A percentile compares a stretch with the other conserved stretches of the same genome.
Evolutionary conservation across 2,113 vertebrate genomes (phyloP).

Genomic region (Tetraodon nigroviridis): DNA sequence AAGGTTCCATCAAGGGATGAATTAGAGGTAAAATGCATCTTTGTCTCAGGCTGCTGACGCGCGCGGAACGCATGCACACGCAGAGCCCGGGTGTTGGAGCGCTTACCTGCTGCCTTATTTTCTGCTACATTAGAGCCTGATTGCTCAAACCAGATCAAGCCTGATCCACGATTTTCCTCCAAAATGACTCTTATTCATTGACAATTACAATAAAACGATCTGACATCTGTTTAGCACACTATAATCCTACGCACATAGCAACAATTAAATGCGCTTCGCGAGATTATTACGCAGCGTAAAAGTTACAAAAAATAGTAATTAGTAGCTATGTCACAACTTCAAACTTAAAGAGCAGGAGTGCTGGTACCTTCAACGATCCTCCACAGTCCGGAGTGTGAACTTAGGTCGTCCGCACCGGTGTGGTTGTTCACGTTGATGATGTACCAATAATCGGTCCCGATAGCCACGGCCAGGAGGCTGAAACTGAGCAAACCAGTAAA

Average conservation of each 20-base stretch:
- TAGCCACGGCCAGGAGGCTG: constrained; percentile 69
- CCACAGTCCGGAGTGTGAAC: constrained; percentile 75
- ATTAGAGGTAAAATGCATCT: too few relatives aligned
- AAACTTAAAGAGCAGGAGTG: not conserved
- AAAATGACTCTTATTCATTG: not conserved
- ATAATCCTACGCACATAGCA: not conserved
- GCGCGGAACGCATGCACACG: not conserved
- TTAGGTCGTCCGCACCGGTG: constrained; percentile 58
- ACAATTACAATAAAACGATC: not conserved
- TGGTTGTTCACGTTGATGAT: constrained; percentile 74
- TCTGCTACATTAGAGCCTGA: not conserved
- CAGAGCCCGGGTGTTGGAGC: not conserved
- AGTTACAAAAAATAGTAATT: not conserved
- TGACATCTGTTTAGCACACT: not conserved
- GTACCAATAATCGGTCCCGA: constrained; percentile 80
- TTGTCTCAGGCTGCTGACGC: too few relatives aligned
- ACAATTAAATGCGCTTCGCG: too few relatives aligned
- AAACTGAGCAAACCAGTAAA: constrained; percentile 75
- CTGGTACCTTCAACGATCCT: constrained; percentile 69
- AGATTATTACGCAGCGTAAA: not conserved
- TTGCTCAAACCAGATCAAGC: not conserved
- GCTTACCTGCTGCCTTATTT: not conserved
- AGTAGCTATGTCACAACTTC: not conserved
- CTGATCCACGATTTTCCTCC: not conserved
- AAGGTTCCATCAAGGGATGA: too few relatives aligned